Base-by-base conservation (phyloP, 2,888 invertebrate species). In the Crioceris asparagi region DNA sequence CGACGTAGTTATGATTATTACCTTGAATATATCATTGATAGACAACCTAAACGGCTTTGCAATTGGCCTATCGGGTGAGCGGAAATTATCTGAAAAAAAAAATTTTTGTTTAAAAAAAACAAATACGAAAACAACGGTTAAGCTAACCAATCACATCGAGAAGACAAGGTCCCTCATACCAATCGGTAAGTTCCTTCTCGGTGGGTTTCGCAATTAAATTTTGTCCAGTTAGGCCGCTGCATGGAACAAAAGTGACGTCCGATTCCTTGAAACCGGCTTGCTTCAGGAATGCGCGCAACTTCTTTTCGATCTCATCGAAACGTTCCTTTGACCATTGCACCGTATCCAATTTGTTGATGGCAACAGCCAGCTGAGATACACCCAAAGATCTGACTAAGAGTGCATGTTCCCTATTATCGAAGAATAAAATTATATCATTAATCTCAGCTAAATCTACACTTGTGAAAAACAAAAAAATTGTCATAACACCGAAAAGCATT, bases 321-420 rank as follows among this genome's bases (percentile, higher is more conserved):
- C 98, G 74, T 8, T 83, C 80, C 57, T 87, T 72, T 2, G 84
- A 83, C 97, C 98, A 99, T 37, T 80, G 79, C 0, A 85, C 87
- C 0, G 93, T 97, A 59, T 99, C 98, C 60, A 99, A 69, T 68
- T 99, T 99, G 61, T 99, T 99, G 12, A 99, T 79, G 19, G 90
- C 93, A 2, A 98, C 93, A 11, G 88, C 85, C 26, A 99, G 61
- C 64, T 97, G 96, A 41, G 80, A 82, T 0, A 99, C 90, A 21
- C 98, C 97, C 66, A 77, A 53, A 47, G 79, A 79, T 53, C 94
- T 74, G 2, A 94, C 83, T n/a, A 98, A 69, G 33, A 97, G 67
- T 2, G 97, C 92, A 69, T 98, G 97, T 63, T 98, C 97, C 44
- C n/a, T n/a, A n/a, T n/a, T n/a, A n/a, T n/a, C n/a, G n/a, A n/a